These are phyloP conservation scores for Tetranychus truncatus DNA, from an alignment of 2,888 invertebrate genomes.

Conservation along the genomic window DNA sequence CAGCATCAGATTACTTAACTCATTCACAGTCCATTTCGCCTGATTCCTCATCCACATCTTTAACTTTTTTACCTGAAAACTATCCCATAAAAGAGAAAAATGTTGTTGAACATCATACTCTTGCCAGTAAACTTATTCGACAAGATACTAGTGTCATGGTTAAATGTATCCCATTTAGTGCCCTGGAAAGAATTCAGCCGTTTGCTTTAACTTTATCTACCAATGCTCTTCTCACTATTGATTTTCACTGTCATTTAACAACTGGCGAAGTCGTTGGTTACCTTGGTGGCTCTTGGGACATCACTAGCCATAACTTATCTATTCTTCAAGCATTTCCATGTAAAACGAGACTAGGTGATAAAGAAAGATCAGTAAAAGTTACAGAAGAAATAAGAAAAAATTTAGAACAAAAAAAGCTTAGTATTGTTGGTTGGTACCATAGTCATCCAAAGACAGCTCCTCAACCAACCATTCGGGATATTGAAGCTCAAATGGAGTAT, in stretches of 20 bases:
- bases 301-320: constrained; percentile 66
- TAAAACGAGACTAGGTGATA: constrained; percentile 57
- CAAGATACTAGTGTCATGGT: constrained; percentile 66
- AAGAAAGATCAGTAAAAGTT: constrained; percentile 43
- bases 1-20: not conserved
- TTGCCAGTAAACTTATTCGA: constrained; percentile 11
- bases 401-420: constrained; percentile 60
- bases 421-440: constrained; percentile 84
- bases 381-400: constrained; percentile 32
- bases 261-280: constrained; percentile 89
- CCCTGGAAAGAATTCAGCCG: constrained; percentile 74
- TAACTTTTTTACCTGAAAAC: not conserved
- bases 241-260: constrained; percentile 83
- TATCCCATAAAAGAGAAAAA: constrained; percentile 11
- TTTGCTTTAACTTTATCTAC: constrained; percentile 70
- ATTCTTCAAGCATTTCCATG: constrained; percentile 78
- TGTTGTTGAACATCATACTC: constrained; percentile 16
- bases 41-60: not conserved
- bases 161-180: constrained; percentile 68
- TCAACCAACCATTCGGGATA: constrained; percentile 57
- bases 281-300: constrained; percentile 83
- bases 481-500: constrained; percentile 80
- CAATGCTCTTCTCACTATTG: constrained; percentile 59
- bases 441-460: constrained; percentile 57
- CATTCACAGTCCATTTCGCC: not conserved